Base-by-base conservation (phyloP, 92 coral and sea anemone species). In the Palythoa grandiflora region DNA sequence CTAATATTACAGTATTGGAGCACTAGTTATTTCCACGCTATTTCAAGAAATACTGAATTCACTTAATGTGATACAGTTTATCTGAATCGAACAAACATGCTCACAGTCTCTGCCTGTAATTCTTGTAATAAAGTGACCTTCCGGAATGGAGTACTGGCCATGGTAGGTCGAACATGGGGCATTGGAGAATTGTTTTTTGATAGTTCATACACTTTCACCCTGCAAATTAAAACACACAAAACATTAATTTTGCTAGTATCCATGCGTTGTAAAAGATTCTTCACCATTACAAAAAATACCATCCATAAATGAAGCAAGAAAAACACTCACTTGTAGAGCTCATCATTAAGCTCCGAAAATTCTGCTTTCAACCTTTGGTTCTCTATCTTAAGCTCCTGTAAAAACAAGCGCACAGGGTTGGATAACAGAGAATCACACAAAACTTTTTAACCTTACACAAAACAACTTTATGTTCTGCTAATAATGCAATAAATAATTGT, bases 121-220 rank as follows among this genome's bases (percentile, higher is more conserved):
- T 97, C 99, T 80, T 97, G 98, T 51, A 92, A 92, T 20, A 97
- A 84, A 38, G 99, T 92, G 60, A 88, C 93, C 68, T 80, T 94
- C 57, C 88, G 88, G n/a, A 88, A 75, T 77, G 95, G 96, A 38
- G 96, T 92, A 60, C 95, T 91, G 59, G 89, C 90, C 52, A 83
- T 77, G 70, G 47, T 15, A 28, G 94, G 98, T 7, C 83, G 15
- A n/a, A 2, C 20, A 21, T 14, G 39, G 15, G 20, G 73, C 40
- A 61, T 55, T 21, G 40, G 59, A 1, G 85, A 80, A 28, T 65
- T 65, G 38, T 47, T 80, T 36, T 55, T 65, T 11, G 85, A 80
- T 80, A 80, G 39, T 28, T 80, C 85, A 60, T 11, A 3, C 12
- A 80, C 73, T 20, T 80, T 80, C 13, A 65, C 85, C 72, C 85